These are phyloP conservation scores for Corynorhinus townsendii DNA, from an alignment of 2,113 vertebrate species.

Conservation along the genomic window DNA sequence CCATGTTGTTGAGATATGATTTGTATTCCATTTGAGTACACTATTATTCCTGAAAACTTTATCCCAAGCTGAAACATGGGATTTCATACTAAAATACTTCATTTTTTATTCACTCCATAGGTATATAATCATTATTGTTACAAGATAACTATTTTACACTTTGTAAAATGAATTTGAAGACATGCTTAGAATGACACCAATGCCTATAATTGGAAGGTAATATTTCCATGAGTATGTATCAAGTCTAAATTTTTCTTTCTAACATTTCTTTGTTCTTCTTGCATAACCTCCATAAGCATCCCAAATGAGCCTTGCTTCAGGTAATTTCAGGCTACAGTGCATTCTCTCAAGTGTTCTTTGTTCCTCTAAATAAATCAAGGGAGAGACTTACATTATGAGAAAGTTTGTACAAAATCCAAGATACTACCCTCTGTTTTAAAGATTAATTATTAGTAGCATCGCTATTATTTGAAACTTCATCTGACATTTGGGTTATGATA, in stretches of 20 bases:
- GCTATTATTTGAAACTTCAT: not conserved
- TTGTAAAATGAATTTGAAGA: not conserved
- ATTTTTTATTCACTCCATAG: not conserved
- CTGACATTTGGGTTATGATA: not conserved
- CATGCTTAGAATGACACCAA: not conserved
- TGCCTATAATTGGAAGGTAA: not conserved
- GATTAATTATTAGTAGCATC: not conserved
- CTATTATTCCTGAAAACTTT: not conserved
- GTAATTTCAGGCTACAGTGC: not conserved
- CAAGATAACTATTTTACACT: not conserved
- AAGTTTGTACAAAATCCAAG: not conserved
- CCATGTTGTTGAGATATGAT: not conserved
- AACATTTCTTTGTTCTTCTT: not conserved
- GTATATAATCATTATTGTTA: not conserved
- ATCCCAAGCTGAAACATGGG: not conserved
- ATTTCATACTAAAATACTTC: not conserved
- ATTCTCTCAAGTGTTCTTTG: not conserved
- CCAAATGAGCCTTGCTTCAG: not conserved
- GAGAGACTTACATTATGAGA: not conserved
- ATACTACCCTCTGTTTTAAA: not conserved
- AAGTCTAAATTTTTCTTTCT: not conserved
- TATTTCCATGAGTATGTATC: not conserved
- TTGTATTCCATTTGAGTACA: not conserved
- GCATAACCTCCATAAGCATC: not conserved
- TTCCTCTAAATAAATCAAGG: not conserved